phyloP scores from a whole-genome alignment of 1,140 invertebrate species.

The Diorhabda sublineata region DNA sequence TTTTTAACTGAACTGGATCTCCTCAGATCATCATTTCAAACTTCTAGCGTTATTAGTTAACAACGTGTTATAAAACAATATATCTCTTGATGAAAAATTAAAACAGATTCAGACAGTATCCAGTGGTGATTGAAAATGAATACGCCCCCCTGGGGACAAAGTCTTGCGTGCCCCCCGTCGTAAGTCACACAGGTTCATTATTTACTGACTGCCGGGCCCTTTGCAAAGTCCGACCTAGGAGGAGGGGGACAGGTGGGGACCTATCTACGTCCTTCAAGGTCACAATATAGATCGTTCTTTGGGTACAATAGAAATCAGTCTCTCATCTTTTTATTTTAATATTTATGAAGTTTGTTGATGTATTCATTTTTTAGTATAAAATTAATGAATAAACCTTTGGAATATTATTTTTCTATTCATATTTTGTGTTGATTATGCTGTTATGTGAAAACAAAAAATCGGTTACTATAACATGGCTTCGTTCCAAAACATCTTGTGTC shows the following conservation, averaged over 20 bases:
- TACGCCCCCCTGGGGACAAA: conserved; percentile 43
- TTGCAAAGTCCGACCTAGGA: conserved; percentile 37
- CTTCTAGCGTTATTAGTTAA: conserved; percentile 25
- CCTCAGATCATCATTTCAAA: neutral
- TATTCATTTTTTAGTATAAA: too few species aligned
- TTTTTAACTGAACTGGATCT: too few species aligned
- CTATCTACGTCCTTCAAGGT: conserved; percentile 25
- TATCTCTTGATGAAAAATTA: conserved; percentile 44
- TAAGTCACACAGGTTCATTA: conserved; percentile 45
- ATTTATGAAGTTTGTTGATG: neutral
- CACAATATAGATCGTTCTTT: conserved; percentile 28
- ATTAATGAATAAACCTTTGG: too few species aligned
- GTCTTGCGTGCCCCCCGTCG: conserved; percentile 40
- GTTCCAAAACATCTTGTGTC: too few species aligned
- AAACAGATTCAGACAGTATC: conserved; percentile 43
- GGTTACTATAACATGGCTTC: too few species aligned
- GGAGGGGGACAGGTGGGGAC: conserved; percentile 9
- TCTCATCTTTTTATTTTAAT: neutral
- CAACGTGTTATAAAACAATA: conserved; percentile 46
- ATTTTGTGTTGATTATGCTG: too few species aligned
- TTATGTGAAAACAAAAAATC: too few species aligned
- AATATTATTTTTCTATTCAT: too few species aligned
- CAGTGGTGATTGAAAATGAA: conserved; percentile 49
- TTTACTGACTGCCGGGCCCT: conserved; percentile 40
- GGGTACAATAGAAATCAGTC: neutral